phyloP scores from a whole-genome alignment of 2,113 vertebrate genomes.

The Ciconia maguari region DNA sequence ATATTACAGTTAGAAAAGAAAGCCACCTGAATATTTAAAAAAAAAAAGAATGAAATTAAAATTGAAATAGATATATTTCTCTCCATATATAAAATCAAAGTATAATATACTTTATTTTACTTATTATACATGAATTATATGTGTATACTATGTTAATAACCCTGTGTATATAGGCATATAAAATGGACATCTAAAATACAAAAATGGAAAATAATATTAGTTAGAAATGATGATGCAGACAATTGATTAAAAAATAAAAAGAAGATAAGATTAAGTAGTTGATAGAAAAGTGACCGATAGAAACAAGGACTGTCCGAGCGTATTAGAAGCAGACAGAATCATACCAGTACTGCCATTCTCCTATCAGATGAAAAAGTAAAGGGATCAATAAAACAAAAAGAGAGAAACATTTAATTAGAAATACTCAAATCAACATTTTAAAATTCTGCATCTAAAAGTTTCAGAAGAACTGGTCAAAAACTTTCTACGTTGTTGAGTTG shows the following conservation, averaged over 20 bases:
- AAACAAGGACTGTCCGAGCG: not conserved
- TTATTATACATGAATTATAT: not conserved
- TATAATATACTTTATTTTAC: not conserved
- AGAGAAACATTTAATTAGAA: not conserved
- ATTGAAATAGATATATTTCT: not conserved
- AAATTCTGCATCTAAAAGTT: not conserved
- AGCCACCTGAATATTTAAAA: not conserved
- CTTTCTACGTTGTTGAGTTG: not conserved
- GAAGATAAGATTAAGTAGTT: not conserved
- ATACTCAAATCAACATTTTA: not conserved
- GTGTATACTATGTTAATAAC: not conserved
- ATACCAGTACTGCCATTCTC: not conserved
- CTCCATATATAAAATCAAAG: not conserved
- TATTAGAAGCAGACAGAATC: not conserved
- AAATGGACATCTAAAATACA: not conserved
- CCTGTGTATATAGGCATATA: not conserved
- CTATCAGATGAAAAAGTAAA: not conserved
- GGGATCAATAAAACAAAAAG: not conserved
- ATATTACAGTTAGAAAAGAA: not conserved
- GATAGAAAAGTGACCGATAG: not conserved
- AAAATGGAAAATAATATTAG: not conserved
- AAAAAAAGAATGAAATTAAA: not conserved
- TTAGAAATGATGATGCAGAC: not conserved
- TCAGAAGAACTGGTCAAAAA: not conserved
- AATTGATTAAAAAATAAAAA: not conserved